phyloP scores from a whole-genome alignment of 2,113 vertebrate species.

The Butastur rufipennis region DNA sequence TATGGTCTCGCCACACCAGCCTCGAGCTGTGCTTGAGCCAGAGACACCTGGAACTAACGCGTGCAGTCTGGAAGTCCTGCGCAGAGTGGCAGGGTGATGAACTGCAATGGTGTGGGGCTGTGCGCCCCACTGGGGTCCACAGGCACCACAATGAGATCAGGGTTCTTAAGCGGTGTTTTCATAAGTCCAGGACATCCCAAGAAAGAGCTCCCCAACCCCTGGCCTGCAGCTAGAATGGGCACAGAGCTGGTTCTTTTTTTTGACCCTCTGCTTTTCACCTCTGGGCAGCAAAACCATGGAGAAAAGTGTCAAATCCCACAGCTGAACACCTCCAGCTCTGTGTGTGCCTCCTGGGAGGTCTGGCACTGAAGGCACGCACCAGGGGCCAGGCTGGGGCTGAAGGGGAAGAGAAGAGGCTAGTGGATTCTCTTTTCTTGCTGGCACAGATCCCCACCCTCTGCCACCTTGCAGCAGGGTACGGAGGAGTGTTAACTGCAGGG shows the following conservation, averaged over 20 bases:
- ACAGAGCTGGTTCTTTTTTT: not conserved
- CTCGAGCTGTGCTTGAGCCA: not conserved
- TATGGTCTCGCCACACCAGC: not conserved
- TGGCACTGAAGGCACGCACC: not conserved
- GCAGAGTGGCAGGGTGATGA: not conserved
- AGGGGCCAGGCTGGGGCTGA: not conserved
- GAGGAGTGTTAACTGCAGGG: not conserved
- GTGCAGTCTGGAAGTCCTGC: not conserved
- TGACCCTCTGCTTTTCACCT: not conserved
- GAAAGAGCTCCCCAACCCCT: not conserved
- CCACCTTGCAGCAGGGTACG: not conserved
- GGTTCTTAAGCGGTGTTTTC: not conserved
- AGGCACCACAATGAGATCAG: not conserved
- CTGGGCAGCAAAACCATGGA: fast-evolving
- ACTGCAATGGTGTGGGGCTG: not conserved
- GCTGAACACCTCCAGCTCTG: not conserved
- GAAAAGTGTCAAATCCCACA: not conserved
- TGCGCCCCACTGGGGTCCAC: not conserved
- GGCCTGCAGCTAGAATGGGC: not conserved
- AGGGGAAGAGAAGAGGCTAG: not conserved
- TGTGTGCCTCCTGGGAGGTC: not conserved
- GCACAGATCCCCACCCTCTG: not conserved
- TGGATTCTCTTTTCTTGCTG: not conserved
- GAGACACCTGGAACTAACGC: fast-evolving
- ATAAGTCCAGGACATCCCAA: not conserved